A percentile compares a stretch with the other conserved stretches of the same genome.
Evolutionary conservation across 2,797 vertebrate genomes (phyloP).

Genomic region (Lagocephalus sceleratus): DNA sequence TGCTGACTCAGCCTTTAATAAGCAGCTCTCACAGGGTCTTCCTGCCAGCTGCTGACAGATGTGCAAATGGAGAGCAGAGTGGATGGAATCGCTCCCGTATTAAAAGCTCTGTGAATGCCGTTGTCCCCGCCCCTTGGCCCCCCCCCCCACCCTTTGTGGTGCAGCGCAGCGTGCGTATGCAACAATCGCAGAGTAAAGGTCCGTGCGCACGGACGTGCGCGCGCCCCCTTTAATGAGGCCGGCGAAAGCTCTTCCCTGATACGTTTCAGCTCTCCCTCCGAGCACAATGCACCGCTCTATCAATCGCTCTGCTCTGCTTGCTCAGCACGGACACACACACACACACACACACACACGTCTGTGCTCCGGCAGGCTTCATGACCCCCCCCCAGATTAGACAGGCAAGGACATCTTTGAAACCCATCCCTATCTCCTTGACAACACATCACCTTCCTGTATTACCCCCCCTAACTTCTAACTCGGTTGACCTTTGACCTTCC

Average conservation of each 20-base stretch:
- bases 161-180: background rate
- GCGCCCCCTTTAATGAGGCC: conserved; percentile 1
- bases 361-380: conserved; percentile 57
- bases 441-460: conserved; percentile 5
- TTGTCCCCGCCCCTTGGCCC: too few species aligned
- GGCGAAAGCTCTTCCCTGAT: conserved; percentile 31
- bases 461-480: background rate
- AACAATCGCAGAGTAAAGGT: conserved; percentile 4
- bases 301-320: conserved; percentile 40
- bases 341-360: too few species aligned
- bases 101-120: conserved; percentile 1
- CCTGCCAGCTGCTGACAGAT: conserved; percentile 40
- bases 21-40: conserved; percentile 44
- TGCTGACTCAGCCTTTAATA: conserved; percentile 65
- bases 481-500: conserved; percentile 29
- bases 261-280: conserved; percentile 25
- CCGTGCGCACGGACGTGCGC: background rate
- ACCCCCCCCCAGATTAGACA: conserved; percentile 44
- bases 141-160: too few species aligned
- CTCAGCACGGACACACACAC: conserved; percentile 56
- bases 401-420: conserved; percentile 20
- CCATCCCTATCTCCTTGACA: conserved; percentile 29
- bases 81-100: conserved; percentile 20
- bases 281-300: conserved; percentile 40
- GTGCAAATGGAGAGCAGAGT: conserved; percentile 30